A percentile compares a stretch with the other conserved stretches of the same genome.
phyloP scores from a whole-genome alignment of 2,113 vertebrate genomes.

The Sisor rabdophorus region DNA sequence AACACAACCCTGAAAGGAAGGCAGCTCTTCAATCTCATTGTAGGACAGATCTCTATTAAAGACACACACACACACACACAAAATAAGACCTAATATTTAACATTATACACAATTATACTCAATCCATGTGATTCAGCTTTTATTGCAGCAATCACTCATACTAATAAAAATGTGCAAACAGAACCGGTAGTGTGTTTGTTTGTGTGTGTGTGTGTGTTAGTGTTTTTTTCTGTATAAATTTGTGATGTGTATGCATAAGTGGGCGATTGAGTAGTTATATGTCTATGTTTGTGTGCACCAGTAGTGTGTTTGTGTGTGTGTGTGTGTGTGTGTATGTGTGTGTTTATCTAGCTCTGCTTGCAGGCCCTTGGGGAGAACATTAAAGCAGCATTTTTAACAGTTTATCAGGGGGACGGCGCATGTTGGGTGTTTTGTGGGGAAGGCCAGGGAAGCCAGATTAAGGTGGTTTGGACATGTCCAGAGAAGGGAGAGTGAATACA shows the following conservation, averaged over 20 bases:
- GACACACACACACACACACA: conserved; percentile 8
- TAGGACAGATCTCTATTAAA: conserved; percentile 86
- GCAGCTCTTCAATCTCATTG: conserved; percentile 82
- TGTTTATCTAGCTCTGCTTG: conserved; percentile 9
- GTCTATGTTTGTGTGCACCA: not conserved
- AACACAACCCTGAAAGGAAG: conserved; percentile 82
- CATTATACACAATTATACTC: conserved; percentile 18
- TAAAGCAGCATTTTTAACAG: conserved; percentile 39
- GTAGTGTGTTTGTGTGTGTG: conserved; percentile 18
- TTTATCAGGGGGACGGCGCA: too few species aligned
- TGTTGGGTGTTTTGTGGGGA: too few species aligned
- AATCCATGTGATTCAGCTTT: not conserved
- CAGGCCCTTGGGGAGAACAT: conserved; percentile 47
- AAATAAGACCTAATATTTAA: not conserved
- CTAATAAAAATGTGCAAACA: not conserved
- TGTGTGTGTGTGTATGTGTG: conserved; percentile 1
- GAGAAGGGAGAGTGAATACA: too few species aligned
- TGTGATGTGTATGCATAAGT: not conserved
- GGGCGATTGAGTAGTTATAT: not conserved
- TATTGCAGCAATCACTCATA: conserved; percentile 2
- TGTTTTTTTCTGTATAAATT: not conserved
- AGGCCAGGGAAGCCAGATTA: too few species aligned
- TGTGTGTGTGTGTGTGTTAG: conserved; percentile 1
- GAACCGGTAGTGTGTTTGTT: not conserved
- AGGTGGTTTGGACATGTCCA: too few species aligned